Base-by-base conservation (phyloP, 2,113 vertebrate species). In the Glareola pratincola region DNA sequence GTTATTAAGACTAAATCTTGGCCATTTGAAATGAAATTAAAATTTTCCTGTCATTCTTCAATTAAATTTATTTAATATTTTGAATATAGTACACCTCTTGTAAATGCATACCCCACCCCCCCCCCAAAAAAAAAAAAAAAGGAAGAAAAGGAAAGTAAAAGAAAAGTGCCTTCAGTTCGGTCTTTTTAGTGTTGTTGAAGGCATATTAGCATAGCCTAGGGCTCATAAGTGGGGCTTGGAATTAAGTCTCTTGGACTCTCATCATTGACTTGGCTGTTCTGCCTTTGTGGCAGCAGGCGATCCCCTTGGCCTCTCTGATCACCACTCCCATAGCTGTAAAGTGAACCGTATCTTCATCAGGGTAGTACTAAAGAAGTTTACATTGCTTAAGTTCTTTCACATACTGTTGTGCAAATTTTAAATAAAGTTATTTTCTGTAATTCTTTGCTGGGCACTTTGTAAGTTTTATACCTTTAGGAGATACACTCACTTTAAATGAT, bases 51-150 rank as follows among this genome's bases (percentile, higher is more conserved):
- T 37, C 9, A 17, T 78, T 87, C 34, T 74, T 86, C 63, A 88
- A 64, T 47, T 59, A 54, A 9, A 6, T 26, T 67, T 82, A 50
- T 48, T 15, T 32, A 86, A 18, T 71, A 66, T 54, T 86, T 84
- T 81, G n/a, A 80, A 34, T 80, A 34, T 32, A 63, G 3, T 59
- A 30, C 18, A 67, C 5, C 5, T 34, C 9, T 74, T 84, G 9
- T 51, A 86, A 86, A n/a, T 47, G 32, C 14, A 56, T 21, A 4
- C 22, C 14, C 12, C 21, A 2, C 16, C 10, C 24, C 26, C 16
- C 60, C 15, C 4, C 2, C 3, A 2, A 24, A 6, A 37, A 4
- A 3, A 18, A 2, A 8, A 39, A n/a, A 5, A 15, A 6, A 39
- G 39, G 39, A 39, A 39, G 11, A 39, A 13, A 7, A 18, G 10